Conservation (phyloP, 2,113 vertebrate species). For the Lycocorax pyrrhopterus region DNA sequence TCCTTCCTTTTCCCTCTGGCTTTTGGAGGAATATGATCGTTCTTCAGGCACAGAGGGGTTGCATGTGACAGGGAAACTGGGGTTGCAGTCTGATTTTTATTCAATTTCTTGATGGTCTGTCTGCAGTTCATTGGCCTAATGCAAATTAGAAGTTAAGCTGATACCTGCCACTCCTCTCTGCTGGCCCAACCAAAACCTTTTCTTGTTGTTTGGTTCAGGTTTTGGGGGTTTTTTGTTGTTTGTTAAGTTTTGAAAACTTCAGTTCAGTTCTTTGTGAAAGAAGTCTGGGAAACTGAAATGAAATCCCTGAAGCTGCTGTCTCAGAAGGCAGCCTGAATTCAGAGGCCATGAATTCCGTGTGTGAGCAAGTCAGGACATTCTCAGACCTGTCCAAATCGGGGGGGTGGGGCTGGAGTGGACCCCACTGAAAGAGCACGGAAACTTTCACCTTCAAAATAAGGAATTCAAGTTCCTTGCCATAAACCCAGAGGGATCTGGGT, state of each 20-base stretch:
- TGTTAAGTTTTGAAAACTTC: background rate
- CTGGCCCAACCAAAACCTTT: background rate
- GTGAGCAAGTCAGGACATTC: background rate
- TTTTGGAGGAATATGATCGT: rapidly evolving
- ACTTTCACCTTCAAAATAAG: background rate
- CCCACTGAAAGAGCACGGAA: background rate
- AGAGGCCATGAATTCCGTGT: background rate
- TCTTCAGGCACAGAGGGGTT: background rate
- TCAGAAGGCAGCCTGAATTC: background rate
- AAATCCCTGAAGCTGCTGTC: background rate
- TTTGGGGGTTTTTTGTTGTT: background rate
- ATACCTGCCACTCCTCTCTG: background rate
- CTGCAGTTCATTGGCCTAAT: background rate
- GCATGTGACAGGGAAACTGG: background rate
- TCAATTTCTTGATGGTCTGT: background rate
- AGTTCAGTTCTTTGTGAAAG: background rate
- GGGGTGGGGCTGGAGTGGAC: background rate
- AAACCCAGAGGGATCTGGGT: background rate
- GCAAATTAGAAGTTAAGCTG: background rate
- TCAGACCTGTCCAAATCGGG: background rate
- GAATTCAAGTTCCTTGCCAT: background rate
- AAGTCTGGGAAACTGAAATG: background rate
- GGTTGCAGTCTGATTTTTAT: background rate
- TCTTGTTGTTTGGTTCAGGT: background rate
- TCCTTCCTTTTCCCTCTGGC: background rate